Percentiles rank a stretch among this genome's conserved stretches.
Evolutionary conservation across 2,888 invertebrate genomes (phyloP).

Genomic region (Sinhomidia bicolor): DNA sequence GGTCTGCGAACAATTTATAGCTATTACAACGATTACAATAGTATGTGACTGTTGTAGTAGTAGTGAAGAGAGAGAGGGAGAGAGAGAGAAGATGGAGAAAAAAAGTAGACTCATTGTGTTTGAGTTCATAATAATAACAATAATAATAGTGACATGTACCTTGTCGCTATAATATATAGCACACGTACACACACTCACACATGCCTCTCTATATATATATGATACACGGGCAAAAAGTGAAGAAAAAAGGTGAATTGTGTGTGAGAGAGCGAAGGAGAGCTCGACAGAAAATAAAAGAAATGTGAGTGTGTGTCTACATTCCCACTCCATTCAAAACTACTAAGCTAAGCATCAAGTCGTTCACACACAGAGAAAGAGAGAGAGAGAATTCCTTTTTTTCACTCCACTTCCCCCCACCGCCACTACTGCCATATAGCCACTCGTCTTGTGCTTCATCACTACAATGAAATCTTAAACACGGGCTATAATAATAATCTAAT

Average conservation of each 20-base stretch:
- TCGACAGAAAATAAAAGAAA: constrained; percentile 27
- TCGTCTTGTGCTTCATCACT: constrained; percentile 29
- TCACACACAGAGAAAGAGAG: constrained; percentile 34
- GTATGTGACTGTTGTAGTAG: constrained; percentile 62
- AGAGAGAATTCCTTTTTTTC: too few species aligned
- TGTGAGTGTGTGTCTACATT: constrained; percentile 43
- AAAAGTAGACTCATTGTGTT: constrained; percentile 29
- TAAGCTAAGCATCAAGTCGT: constrained; percentile 48
- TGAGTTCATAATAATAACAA: constrained; percentile 60
- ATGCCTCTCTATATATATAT: not conserved
- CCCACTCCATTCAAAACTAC: constrained; percentile 48
- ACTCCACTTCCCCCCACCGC: not conserved
- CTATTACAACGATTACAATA: constrained; percentile 69
- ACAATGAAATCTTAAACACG: constrained; percentile 52
- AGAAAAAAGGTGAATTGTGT: not conserved
- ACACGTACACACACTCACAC: not conserved
- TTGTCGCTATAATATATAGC: not conserved
- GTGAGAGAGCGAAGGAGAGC: not conserved
- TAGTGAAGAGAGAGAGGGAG: not conserved
- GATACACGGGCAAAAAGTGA: not conserved
- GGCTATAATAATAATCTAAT: constrained; percentile 56
- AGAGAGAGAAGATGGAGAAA: not conserved
- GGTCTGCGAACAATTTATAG: constrained; percentile 69
- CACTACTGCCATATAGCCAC: constrained; percentile 9
- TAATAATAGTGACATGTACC: constrained; percentile 55